These are phyloP conservation scores for Cichlasoma orientale DNA, from an alignment of 2,797 vertebrate genomes.

Conservation along the genomic window DNA sequence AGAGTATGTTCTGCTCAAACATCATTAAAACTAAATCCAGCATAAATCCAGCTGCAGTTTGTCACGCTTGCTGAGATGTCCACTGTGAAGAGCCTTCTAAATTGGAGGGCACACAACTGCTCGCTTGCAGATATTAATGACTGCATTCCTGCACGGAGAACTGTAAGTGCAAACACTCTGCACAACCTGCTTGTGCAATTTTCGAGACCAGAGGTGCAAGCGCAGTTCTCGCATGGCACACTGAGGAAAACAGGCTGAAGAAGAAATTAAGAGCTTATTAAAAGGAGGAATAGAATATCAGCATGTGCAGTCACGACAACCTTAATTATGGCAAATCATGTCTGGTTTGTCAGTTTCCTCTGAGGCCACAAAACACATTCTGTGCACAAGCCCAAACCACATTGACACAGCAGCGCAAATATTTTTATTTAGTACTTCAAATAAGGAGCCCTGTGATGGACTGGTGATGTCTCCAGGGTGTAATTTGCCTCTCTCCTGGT, in stretches of 20 bases:
- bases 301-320: not conserved
- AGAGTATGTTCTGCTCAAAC: slow-evolving; percentile 54
- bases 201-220: not conserved
- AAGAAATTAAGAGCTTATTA: slow-evolving; percentile 14
- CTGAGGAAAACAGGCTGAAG: not conserved
- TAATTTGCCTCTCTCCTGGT: not conserved
- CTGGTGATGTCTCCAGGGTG: not conserved
- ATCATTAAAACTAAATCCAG: slow-evolving; percentile 60
- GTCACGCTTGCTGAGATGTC: slow-evolving; percentile 38
- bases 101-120: slow-evolving; percentile 32
- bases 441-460: not conserved
- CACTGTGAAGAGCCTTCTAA: slow-evolving; percentile 42
- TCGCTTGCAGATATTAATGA: slow-evolving; percentile 10
- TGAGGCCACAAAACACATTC: not conserved
- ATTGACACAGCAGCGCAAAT: not conserved
- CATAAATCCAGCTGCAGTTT: slow-evolving; percentile 59
- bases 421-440: not conserved
- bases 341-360: slow-evolving; percentile 11
- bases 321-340: slow-evolving; percentile 9
- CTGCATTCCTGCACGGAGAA: slow-evolving; percentile 21
- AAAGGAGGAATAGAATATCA: not conserved
- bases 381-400: not conserved
- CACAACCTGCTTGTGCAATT: not conserved
- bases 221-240: not conserved
- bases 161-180: slow-evolving; percentile 1